Base-by-base conservation (phyloP, 2,797 vertebrate species). In the Syngnathus acus region DNA sequence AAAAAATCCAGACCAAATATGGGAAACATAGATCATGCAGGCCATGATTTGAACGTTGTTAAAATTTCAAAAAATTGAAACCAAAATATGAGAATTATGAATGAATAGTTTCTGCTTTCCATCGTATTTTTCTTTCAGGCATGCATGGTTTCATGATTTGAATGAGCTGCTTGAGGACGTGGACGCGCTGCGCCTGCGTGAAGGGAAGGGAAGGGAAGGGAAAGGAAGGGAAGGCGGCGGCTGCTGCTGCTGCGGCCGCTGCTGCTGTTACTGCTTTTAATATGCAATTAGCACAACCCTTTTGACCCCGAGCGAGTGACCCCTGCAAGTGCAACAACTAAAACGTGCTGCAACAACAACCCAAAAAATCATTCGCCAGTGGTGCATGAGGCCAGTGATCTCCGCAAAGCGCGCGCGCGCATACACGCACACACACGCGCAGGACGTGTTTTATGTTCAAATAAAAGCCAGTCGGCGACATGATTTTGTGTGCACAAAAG, bases 251-350 rank as follows among this genome's bases (percentile, higher is more conserved):
- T 32, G 32, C 32, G 3, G 32, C 32, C 3, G 32, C 32, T 5
- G 32, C 4, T 4, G 32, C 32, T 32, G 32, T 4, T 4, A 4
- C 4, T 61, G 59, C n/a, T 10, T 21, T 61, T n/a, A n/a, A n/a
- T 60, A n/a, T 21, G 40, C 58, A 40, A 13, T 42, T 13, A 60
- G 58, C 16, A 6, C 19, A 32, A 57, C 54, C 5, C 8, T 16
- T 57, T 21, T 60, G 58, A 40, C 58, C 58, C 58, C 38, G 38
- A 59, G 37, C 37, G 57, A 59, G 37, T 39, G 57, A 59, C 57
- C 57, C 32, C 57, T 59, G 37, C 37, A 39, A 39, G 37, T 59
- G 37, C 37, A 39, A 39, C 13, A 59, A 59, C 32, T 39, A 16
- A 59, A 59, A 37, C 17, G 17, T 39, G 57, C 32, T 32, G 32